These are phyloP conservation scores for Parauchenoglanis punctatus DNA, from an alignment of 2,797 vertebrate species.

Conservation along the genomic window DNA sequence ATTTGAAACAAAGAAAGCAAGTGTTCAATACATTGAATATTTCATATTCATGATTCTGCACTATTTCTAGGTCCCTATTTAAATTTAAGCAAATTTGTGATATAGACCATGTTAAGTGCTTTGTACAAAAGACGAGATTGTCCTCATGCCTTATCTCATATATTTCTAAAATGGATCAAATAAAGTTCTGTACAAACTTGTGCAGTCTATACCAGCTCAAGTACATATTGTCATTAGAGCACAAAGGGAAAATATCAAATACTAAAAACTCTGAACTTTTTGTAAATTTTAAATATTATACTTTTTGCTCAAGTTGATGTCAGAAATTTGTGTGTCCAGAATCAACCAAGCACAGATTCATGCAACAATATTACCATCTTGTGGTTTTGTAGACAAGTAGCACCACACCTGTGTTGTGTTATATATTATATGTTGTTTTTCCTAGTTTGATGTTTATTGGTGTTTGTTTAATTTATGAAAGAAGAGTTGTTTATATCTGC, in stretches of 20 bases:
- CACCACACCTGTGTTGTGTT: background rate
- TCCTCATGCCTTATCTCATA: background rate
- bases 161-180: background rate
- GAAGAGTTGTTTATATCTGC: background rate
- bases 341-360: background rate
- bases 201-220: background rate
- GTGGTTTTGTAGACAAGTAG: conserved; percentile 32
- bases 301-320: background rate
- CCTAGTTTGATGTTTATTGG: background rate
- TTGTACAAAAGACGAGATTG: background rate
- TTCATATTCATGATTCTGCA: background rate
- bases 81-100: background rate
- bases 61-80: no score
- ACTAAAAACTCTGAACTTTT: background rate
- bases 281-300: background rate
- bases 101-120: background rate
- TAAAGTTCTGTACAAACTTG: background rate
- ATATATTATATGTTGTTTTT: background rate
- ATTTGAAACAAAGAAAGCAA: background rate
- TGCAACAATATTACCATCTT: conserved; percentile 50
- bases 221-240: background rate
- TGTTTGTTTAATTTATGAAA: background rate
- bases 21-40: background rate
- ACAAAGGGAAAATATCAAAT: background rate
- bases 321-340: background rate